Percentiles rank a stretch among this genome's conserved stretches.
Evolutionary conservation across 2,888 invertebrate species (phyloP).

Genomic region (Cyclophora albipunctata): DNA sequence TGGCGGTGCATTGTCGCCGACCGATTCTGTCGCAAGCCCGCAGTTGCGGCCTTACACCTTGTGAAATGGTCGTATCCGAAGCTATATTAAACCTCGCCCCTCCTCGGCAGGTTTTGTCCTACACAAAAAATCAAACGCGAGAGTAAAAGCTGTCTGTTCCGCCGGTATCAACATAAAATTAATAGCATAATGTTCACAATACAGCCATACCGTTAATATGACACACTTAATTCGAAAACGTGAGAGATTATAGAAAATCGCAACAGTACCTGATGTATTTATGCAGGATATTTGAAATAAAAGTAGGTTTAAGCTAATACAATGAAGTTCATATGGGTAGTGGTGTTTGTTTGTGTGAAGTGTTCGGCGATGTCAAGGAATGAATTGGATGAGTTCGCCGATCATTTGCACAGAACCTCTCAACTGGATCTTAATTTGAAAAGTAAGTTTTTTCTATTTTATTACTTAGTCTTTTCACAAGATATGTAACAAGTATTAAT

Average conservation of each 20-base stretch:
- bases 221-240: constrained; percentile 35
- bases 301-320: constrained; percentile 23
- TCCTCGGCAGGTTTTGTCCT: constrained; percentile 59
- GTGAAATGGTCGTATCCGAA: constrained; percentile 72
- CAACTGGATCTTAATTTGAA: constrained; percentile 58
- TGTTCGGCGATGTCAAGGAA: constrained; percentile 47
- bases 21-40: constrained; percentile 27
- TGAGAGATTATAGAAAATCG: constrained; percentile 30
- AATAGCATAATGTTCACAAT: constrained; percentile 21
- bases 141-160: constrained; percentile 19
- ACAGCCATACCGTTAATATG: constrained; percentile 42
- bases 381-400: constrained; percentile 62
- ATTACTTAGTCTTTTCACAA: too few species aligned
- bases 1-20: constrained; percentile 25
- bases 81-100: constrained; percentile 67
- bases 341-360: constrained; percentile 46
- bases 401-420: constrained; percentile 55
- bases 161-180: constrained; percentile 20
- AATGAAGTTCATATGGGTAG: constrained; percentile 38
- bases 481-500: too few species aligned
- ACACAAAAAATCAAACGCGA: constrained; percentile 48
- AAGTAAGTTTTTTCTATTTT: constrained; percentile 43
- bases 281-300: constrained; percentile 20
- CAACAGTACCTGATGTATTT: constrained; percentile 29
- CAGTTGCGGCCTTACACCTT: constrained; percentile 62